phyloP scores from a whole-genome alignment of 2,888 invertebrate genomes.

The Strigamia maritima region DNA sequence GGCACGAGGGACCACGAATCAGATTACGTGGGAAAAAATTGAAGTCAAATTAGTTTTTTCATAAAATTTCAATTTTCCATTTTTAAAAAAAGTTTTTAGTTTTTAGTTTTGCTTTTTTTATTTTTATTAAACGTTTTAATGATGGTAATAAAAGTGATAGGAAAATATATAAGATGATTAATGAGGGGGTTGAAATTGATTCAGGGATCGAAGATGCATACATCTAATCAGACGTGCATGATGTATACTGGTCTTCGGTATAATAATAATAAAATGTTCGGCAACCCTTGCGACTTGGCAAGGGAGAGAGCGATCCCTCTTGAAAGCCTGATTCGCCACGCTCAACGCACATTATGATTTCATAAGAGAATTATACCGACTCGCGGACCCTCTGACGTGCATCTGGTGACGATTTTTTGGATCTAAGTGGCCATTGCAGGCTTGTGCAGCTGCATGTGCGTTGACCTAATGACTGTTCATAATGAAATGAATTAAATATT shows the following conservation, averaged over 20 bases:
- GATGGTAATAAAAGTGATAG: too few species aligned
- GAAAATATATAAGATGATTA: too few species aligned
- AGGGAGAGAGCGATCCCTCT: background rate
- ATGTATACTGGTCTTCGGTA: background rate
- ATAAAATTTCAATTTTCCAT: too few species aligned
- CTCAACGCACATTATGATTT: background rate
- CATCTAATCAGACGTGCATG: background rate
- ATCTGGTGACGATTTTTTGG: background rate
- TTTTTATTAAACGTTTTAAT: too few species aligned
- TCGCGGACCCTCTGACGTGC: background rate
- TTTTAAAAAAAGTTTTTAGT: too few species aligned
- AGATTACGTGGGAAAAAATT: background rate
- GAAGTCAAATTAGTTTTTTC: background rate
- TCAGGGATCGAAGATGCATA: background rate
- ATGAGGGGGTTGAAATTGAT: too few species aligned
- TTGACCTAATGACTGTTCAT: background rate
- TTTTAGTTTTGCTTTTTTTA: too few species aligned
- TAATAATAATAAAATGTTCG: background rate
- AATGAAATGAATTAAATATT: constrained; percentile 4
- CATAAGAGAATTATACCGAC: background rate
- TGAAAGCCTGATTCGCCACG: background rate
- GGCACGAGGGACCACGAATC: background rate
- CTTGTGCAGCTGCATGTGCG: background rate
- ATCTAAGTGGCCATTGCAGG: background rate
- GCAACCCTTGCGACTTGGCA: background rate